Conservation (phyloP, 2,113 vertebrate species). For the Clupea harengus region DNA sequence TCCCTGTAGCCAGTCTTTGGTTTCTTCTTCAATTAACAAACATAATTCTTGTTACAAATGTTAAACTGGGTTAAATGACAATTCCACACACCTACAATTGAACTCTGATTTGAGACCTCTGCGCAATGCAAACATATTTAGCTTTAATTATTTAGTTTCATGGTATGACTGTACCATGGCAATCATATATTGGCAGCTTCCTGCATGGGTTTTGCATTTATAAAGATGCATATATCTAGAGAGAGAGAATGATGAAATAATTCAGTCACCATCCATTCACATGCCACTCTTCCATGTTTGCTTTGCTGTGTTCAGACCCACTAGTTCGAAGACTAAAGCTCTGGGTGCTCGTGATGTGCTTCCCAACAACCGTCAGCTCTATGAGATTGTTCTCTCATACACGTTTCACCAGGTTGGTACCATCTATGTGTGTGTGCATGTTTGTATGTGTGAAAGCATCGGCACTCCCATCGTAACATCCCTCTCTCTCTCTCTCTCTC, state of each 20-base stretch:
- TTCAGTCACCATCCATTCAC: neutral
- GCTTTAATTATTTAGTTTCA: too few relatives aligned
- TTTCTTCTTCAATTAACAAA: neutral
- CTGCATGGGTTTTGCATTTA: neutral
- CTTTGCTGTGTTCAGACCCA: conserved; percentile 71
- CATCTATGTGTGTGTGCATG: neutral
- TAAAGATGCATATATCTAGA: too few relatives aligned
- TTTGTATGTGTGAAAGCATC: neutral
- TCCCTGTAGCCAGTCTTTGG: neutral
- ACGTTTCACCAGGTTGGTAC: conserved; percentile 81
- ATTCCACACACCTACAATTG: too few relatives aligned
- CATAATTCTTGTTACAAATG: neutral
- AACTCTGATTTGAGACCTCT: too few relatives aligned
- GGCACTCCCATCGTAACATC: too few relatives aligned
- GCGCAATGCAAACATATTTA: too few relatives aligned
- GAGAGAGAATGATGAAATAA: neutral
- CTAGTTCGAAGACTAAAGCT: conserved; percentile 89
- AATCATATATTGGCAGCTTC: neutral
- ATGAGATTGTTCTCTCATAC: conserved; percentile 92
- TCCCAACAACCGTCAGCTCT: conserved; percentile 93
- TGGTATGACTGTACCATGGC: too few relatives aligned
- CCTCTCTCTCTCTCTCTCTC: too few relatives aligned
- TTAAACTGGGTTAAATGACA: too few relatives aligned
- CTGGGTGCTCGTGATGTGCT: conserved; percentile 88
- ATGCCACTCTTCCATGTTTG: neutral